Evolutionary conservation across 2,888 invertebrate genomes (phyloP).

Genomic region (Iphiclides podalirius): DNA sequence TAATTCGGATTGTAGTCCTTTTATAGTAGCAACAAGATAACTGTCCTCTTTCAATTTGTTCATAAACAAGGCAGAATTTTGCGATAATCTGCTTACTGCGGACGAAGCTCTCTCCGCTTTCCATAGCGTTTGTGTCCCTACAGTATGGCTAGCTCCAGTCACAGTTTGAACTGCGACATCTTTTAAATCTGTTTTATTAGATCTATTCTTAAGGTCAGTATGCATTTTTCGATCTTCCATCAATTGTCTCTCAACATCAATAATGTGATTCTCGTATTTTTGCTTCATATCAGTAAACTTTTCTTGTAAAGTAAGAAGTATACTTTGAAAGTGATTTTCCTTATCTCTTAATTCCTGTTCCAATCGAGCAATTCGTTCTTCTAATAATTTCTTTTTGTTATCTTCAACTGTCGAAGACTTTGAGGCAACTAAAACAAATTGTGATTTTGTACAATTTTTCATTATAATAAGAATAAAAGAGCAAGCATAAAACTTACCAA

Average conservation of each 20-base stretch:
- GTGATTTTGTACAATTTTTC: too few relatives aligned
- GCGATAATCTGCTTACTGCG: conserved; percentile 75
- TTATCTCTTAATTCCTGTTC: conserved; percentile 86
- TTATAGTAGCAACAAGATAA: conserved; percentile 88
- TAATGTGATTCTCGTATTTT: conserved; percentile 87
- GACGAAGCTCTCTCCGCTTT: conserved; percentile 63
- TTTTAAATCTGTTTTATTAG: conserved; percentile 56
- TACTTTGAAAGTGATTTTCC: conserved; percentile 85
- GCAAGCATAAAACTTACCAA: conserved; percentile 64
- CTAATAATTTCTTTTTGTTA: conserved; percentile 82
- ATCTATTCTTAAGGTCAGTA: conserved; percentile 77
- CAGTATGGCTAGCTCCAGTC: conserved; percentile 45
- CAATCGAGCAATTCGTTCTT: conserved; percentile 85
- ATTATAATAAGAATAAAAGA: too few relatives aligned
- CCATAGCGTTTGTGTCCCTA: conserved; percentile 58
- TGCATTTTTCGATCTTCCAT: conserved; percentile 70
- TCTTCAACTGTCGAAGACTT: conserved; percentile 77
- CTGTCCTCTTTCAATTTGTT: conserved; percentile 84
- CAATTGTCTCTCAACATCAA: conserved; percentile 85
- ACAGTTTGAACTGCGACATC: conserved; percentile 74
- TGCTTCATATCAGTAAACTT: conserved; percentile 88
- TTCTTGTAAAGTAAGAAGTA: conserved; percentile 86
- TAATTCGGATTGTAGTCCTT: conserved; percentile 87
- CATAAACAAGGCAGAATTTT: conserved; percentile 73
- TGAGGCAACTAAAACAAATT: conserved; percentile 72